phyloP scores from a whole-genome alignment of 2,113 vertebrate genomes.

The Tetrax tetrax region DNA sequence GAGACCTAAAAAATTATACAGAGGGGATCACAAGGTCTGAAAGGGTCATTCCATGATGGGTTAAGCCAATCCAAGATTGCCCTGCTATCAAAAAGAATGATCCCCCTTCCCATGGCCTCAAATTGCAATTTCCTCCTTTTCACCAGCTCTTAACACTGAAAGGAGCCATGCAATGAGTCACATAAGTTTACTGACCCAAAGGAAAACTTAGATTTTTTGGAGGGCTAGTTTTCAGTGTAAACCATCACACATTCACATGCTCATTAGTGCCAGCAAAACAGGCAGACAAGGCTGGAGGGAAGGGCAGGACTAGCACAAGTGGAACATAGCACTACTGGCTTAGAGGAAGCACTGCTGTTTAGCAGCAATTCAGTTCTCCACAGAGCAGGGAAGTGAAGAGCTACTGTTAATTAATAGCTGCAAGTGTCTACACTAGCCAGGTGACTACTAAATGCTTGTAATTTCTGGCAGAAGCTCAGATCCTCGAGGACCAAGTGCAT shows the following conservation, averaged over 20 bases:
- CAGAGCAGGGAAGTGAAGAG: not conserved
- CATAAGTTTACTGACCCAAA: not conserved
- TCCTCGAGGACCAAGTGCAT: not conserved
- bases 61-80: not conserved
- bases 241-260: not conserved
- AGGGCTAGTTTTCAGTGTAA: not conserved
- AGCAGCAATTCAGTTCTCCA: not conserved
- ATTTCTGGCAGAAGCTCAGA: constrained; percentile 8
- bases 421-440: not conserved
- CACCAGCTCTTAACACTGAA: not conserved
- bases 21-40: not conserved
- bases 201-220: not conserved
- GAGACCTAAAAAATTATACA: not conserved
- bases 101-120: not conserved
- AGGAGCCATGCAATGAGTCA: not conserved
- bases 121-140: not conserved
- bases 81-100: not conserved
- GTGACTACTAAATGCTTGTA: not conserved
- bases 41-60: not conserved
- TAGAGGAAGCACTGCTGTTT: not conserved
- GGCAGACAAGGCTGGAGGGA: not conserved
- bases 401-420: constrained; percentile 3
- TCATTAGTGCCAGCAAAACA: not conserved
- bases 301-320: not conserved
- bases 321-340: not conserved